phyloP scores from a whole-genome alignment of 2,797 vertebrate genomes.

The Fistularia tabacaria region DNA sequence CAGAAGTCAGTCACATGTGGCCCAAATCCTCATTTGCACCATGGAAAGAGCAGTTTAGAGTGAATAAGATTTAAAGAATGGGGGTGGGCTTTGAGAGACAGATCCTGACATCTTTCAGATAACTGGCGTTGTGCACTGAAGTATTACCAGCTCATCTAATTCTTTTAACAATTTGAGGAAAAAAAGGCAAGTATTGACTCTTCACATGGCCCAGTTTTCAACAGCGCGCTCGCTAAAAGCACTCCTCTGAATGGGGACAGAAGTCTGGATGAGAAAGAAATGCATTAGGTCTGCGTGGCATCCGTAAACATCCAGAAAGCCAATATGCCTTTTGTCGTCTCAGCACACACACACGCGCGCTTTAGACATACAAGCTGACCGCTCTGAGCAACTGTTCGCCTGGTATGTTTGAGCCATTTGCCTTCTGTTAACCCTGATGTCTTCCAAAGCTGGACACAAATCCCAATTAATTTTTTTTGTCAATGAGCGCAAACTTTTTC shows the following conservation, averaged over 20 bases:
- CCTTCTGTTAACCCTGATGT: slow-evolving; percentile 24
- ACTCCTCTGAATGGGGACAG: slow-evolving; percentile 45
- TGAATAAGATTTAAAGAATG: too few species aligned
- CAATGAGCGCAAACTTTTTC: slow-evolving; percentile 19
- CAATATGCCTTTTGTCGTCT: slow-evolving; percentile 47
- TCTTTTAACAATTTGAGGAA: slow-evolving; percentile 11
- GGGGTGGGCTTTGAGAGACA: too few species aligned
- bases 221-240: slow-evolving; percentile 26
- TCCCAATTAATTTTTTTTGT: slow-evolving; percentile 5
- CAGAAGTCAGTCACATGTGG: too few species aligned
- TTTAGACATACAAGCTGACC: slow-evolving; percentile 36
- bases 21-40: too few species aligned
- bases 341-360: slow-evolving; percentile 6
- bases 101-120: background rate
- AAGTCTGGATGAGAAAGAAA: slow-evolving; percentile 53
- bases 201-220: slow-evolving; percentile 30
- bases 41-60: too few species aligned
- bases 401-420: slow-evolving; percentile 23
- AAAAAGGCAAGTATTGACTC: slow-evolving; percentile 7
- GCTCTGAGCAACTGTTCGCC: slow-evolving; percentile 45
- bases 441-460: slow-evolving; percentile 15
- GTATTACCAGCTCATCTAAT: slow-evolving; percentile 2
- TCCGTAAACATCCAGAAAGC: slow-evolving; percentile 65
- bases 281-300: slow-evolving; percentile 60
- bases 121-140: background rate